Percentiles rank a stretch among this genome's conserved stretches.
phyloP scores from a whole-genome alignment of 1,140 invertebrate genomes.

The Amyelois transitella region DNA sequence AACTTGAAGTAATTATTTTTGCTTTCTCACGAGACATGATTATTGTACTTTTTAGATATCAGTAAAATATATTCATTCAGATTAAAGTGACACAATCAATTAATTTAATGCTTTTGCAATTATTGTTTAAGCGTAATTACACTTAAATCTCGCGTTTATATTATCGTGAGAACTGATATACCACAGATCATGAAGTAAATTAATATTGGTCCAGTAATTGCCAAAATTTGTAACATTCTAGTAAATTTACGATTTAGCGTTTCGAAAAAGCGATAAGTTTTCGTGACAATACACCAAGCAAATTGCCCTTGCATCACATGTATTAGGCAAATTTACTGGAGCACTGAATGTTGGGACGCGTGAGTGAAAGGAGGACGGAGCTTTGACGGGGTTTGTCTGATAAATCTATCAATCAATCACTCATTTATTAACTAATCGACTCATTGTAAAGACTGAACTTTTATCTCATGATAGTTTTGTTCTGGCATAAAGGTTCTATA shows the following conservation, averaged over 20 bases:
- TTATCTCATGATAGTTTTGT: no score
- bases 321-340: slow-evolving; percentile 41
- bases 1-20: no score
- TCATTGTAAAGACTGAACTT: no score
- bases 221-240: not conserved
- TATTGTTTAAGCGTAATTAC: not conserved
- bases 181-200: not conserved
- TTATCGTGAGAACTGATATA: not conserved
- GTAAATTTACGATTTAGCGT: slow-evolving; percentile 16
- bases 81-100: no score
- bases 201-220: not conserved
- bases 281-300: slow-evolving; percentile 49
- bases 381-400: not conserved
- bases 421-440: no score
- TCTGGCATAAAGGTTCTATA: no score
- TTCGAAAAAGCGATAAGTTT: slow-evolving; percentile 44
- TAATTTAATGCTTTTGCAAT: no score
- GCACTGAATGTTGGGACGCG: slow-evolving; percentile 30
- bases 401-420: not conserved
- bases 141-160: not conserved
- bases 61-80: no score
- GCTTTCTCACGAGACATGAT: no score
- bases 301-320: slow-evolving; percentile 32
- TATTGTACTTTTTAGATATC: no score
- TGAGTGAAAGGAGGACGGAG: slow-evolving; percentile 43